Conservation (phyloP, 2,113 vertebrate species). For the Ciconia stormi region DNA sequence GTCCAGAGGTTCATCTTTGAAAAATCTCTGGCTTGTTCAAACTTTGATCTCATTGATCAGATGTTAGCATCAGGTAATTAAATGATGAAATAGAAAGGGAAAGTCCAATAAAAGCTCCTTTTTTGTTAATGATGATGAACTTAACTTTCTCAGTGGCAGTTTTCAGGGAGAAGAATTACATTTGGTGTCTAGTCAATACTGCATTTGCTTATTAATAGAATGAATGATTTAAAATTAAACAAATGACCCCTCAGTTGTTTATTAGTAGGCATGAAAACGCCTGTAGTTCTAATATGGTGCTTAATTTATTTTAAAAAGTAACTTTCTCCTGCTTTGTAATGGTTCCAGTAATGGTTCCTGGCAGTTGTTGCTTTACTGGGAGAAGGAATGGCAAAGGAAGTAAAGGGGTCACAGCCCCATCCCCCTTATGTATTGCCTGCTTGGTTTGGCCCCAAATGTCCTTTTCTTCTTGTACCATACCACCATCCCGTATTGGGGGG, state of each 20-base stretch:
- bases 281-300: background rate
- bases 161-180: constrained; percentile 23
- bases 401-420: background rate
- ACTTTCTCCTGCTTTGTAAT: background rate
- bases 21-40: background rate
- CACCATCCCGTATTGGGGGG: accelerated
- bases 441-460: background rate
- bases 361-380: background rate
- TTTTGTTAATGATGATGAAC: constrained; percentile 61
- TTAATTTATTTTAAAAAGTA: background rate
- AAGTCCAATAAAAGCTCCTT: constrained; percentile 61
- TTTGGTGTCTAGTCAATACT: constrained; percentile 31
- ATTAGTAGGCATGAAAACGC: background rate
- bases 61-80: constrained; percentile 44
- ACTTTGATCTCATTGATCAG: constrained; percentile 48
- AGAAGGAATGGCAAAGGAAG: background rate
- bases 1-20: background rate
- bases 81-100: constrained; percentile 61
- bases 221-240: constrained; percentile 27
- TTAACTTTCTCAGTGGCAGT: background rate
- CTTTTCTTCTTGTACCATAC: background rate
- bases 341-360: background rate
- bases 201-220: constrained; percentile 43
- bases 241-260: background rate
- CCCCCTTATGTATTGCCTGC: background rate